A percentile compares a stretch with the other conserved stretches of the same genome.
These are phyloP conservation scores for Cossypha caffra DNA, from an alignment of 2,797 vertebrate species.

Conservation along the genomic window DNA sequence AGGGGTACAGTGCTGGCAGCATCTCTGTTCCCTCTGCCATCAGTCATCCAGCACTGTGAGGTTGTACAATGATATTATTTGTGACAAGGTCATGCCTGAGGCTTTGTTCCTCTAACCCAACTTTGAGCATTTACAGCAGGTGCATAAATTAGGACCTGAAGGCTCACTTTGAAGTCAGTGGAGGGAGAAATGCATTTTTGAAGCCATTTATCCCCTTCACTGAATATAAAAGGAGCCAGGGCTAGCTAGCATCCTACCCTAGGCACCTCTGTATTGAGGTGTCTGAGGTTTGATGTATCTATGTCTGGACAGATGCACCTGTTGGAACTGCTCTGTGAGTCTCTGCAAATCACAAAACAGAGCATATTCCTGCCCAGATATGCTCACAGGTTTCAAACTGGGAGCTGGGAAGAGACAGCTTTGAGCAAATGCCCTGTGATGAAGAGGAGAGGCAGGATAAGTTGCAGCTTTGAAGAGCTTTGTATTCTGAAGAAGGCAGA, in stretches of 20 bases:
- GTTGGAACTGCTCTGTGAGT: neutral
- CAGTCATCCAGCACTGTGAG: neutral
- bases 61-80: neutral
- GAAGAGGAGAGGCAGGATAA: neutral
- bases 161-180: constrained; percentile 31
- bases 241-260: neutral
- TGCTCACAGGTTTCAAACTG: neutral
- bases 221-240: constrained; percentile 18
- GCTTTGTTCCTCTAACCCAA: constrained; percentile 26
- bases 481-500: neutral
- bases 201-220: constrained; percentile 15
- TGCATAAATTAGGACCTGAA: constrained; percentile 20
- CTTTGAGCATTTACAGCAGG: neutral
- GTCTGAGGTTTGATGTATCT: neutral
- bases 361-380: neutral
- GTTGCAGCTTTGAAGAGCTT: neutral
- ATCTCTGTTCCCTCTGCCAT: neutral
- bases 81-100: neutral
- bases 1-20: neutral
- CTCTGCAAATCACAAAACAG: neutral
- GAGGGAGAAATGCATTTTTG: constrained; percentile 1
- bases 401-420: neutral
- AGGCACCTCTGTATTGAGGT: neutral
- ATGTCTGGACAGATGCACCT: neutral
- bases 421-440: neutral